Evolutionary conservation across 2,888 invertebrate species (phyloP).

Genomic region (Gastracanthus pulcherrimus): DNA sequence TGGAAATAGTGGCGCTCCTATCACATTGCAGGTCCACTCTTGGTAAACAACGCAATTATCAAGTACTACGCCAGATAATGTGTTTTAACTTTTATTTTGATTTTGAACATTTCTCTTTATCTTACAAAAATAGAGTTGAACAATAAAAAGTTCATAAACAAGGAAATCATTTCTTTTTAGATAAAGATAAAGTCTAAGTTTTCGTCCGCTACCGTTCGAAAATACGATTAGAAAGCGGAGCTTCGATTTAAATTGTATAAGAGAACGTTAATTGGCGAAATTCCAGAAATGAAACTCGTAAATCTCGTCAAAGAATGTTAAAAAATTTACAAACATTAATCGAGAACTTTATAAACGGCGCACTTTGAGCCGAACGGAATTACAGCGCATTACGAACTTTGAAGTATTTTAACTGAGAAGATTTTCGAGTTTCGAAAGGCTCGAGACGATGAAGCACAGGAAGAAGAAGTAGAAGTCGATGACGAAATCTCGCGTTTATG

Average conservation of each 20-base stretch:
- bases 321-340: neutral
- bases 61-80: neutral
- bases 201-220: neutral
- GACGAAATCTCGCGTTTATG: constrained; percentile 32
- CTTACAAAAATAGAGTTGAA: too few species aligned
- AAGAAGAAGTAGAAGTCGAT: too few species aligned
- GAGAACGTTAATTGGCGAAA: too few species aligned
- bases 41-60: constrained; percentile 11
- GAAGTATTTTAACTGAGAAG: neutral
- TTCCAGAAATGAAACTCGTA: neutral
- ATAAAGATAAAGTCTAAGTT: too few species aligned
- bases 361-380: too few species aligned
- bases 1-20: constrained; percentile 9
- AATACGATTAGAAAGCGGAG: neutral
- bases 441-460: too few species aligned
- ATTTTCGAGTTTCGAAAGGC: constrained; percentile 32
- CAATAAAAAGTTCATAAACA: too few species aligned
- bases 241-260: too few species aligned
- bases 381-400: neutral
- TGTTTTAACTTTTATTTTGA: neutral
- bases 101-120: neutral
- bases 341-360: too few species aligned
- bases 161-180: too few species aligned
- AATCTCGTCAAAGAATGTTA: neutral
- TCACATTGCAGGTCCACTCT: neutral